Evolutionary conservation across 2,113 vertebrate genomes (phyloP).

Genomic region (Crotalus horridus): DNA sequence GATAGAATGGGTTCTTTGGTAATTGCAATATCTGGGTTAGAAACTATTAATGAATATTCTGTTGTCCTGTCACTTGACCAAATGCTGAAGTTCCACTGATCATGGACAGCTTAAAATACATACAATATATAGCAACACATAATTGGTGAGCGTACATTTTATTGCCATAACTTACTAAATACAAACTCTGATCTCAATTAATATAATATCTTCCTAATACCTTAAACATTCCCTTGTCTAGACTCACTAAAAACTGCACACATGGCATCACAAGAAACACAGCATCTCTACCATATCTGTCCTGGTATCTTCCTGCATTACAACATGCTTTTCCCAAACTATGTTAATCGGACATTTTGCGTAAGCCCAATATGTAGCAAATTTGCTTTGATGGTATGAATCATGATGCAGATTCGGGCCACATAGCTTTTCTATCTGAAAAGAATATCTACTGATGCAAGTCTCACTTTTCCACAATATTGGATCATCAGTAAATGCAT

Average conservation of each 20-base stretch:
- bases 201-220: background rate
- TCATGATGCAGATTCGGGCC: background rate
- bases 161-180: slow-evolving; percentile 21
- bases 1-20: background rate
- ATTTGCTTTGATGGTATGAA: background rate
- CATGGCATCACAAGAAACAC: slow-evolving; percentile 1
- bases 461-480: slow-evolving; percentile 41
- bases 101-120: background rate
- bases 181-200: slow-evolving; percentile 31
- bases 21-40: background rate
- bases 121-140: background rate
- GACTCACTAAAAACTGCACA: slow-evolving; percentile 16
- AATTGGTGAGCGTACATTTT: slow-evolving; percentile 10
- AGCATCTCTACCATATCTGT: slow-evolving; percentile 17
- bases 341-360: background rate
- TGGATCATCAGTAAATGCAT: slow-evolving; percentile 61
- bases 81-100: background rate
- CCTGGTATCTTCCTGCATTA: slow-evolving; percentile 5
- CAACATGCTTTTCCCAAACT: background rate
- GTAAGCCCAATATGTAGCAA: background rate
- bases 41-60: background rate
- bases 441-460: background rate
- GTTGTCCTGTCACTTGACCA: background rate
- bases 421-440: background rate
- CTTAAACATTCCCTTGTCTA: background rate